Percentiles rank a stretch among this genome's conserved stretches.
phyloP scores from a whole-genome alignment of 2,888 invertebrate genomes.

The Hemistola chrysoprasaria region DNA sequence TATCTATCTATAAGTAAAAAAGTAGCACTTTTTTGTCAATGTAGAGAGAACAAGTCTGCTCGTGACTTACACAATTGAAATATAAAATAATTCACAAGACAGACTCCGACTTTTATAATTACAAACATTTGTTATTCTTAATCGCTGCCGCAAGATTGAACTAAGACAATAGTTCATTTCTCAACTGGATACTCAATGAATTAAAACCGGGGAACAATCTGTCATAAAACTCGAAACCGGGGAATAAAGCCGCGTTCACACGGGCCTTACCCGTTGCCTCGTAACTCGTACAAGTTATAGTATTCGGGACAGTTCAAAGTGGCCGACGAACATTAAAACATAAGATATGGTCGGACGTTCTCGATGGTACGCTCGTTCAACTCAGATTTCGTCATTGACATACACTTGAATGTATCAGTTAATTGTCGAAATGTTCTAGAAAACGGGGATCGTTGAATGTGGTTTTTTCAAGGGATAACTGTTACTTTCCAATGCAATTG shows the following conservation, averaged over 20 bases:
- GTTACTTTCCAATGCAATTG: no score
- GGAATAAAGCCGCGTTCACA: conserved; percentile 55
- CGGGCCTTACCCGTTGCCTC: conserved; percentile 55
- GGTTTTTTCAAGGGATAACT: no score
- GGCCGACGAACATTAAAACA: conserved; percentile 71
- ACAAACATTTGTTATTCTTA: conserved; percentile 2
- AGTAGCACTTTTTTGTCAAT: no score
- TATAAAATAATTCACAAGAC: not conserved
- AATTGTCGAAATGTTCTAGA: conserved; percentile 19
- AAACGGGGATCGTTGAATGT: conserved; percentile 11
- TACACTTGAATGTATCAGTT: conserved; percentile 14
- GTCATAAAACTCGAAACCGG: conserved; percentile 51
- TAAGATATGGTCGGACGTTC: conserved; percentile 71
- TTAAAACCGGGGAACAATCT: conserved; percentile 49
- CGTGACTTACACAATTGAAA: no score
- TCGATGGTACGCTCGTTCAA: conserved; percentile 65
- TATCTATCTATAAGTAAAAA: no score
- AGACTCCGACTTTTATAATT: conserved; percentile 1
- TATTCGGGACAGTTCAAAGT: conserved; percentile 77
- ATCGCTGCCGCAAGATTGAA: conserved; percentile 6
- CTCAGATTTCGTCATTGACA: conserved; percentile 44
- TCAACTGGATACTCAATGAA: conserved; percentile 32
- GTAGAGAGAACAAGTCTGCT: no score
- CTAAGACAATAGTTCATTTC: conserved; percentile 12
- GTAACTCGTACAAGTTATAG: conserved; percentile 76